Evolutionary conservation across 2,113 vertebrate genomes (phyloP).

Genomic region (Alectura lathami): DNA sequence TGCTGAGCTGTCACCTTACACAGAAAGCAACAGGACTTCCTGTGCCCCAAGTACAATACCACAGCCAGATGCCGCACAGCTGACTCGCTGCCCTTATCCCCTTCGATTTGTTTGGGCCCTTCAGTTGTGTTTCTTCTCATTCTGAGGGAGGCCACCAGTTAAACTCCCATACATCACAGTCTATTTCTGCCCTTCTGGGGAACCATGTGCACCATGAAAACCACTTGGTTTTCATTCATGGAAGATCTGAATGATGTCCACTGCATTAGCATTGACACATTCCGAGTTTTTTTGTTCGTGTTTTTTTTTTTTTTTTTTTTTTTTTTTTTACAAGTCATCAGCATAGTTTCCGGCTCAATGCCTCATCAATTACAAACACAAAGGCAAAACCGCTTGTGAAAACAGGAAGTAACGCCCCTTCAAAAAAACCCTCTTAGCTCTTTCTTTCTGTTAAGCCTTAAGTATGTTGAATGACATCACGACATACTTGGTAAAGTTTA

Average conservation of each 20-base stretch:
- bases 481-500: not conserved
- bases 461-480: not conserved
- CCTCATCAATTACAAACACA: not conserved
- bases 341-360: not conserved
- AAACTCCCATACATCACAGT: not conserved
- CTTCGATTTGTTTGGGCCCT: fast-evolving
- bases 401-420: not conserved
- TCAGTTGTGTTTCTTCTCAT: fast-evolving
- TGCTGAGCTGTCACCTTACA: not conserved
- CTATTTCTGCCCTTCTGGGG: not conserved
- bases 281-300: fast-evolving
- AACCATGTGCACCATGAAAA: not conserved
- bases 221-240: not conserved
- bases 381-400: not conserved
- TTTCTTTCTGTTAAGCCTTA: not conserved
- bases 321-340: not conserved
- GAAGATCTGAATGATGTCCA: not conserved
- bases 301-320: too few species aligned
- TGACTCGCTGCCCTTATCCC: not conserved
- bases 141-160: not conserved
- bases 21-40: not conserved
- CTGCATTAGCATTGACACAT: not conserved
- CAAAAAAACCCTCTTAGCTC: not conserved
- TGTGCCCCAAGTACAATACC: not conserved
- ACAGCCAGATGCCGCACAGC: not conserved